phyloP scores from a whole-genome alignment of 2,797 vertebrate species.

The Enteromius radiatus region DNA sequence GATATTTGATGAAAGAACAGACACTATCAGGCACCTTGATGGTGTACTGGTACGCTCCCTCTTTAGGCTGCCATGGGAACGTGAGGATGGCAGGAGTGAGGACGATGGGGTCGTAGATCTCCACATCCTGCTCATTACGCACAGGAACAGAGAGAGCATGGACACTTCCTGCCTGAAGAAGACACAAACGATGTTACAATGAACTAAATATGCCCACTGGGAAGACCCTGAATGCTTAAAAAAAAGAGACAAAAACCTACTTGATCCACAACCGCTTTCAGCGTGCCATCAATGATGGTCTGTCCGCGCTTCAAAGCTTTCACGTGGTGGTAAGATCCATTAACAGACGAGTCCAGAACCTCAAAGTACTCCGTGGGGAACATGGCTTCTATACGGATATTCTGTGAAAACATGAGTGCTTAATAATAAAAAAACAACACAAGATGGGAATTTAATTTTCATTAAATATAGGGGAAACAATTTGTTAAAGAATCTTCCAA shows the following conservation, averaged over 20 bases:
- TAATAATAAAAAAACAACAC: background rate
- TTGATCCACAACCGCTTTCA: constrained; percentile 87
- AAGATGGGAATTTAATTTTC: background rate
- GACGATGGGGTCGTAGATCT: constrained; percentile 90
- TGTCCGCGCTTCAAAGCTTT: constrained; percentile 83
- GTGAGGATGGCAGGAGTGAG: constrained; percentile 89
- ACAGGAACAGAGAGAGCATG: constrained; percentile 82
- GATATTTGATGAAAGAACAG: background rate
- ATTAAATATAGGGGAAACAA: background rate
- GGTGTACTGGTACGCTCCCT: constrained; percentile 90
- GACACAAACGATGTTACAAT: constrained; percentile 55
- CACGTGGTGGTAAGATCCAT: constrained; percentile 89
- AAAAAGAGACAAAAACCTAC: constrained; percentile 62
- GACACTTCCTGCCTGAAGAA: constrained; percentile 83
- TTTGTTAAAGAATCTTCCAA: background rate
- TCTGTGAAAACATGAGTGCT: constrained; percentile 73
- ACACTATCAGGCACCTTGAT: constrained; percentile 81
- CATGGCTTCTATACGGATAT: constrained; percentile 82
- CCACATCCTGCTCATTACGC: constrained; percentile 92
- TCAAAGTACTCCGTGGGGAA: constrained; percentile 86
- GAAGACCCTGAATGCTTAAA: background rate
- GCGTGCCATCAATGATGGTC: constrained; percentile 80
- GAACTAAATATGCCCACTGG: background rate
- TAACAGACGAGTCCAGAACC: constrained; percentile 85
- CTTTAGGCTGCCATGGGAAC: constrained; percentile 95